Evolutionary conservation across 1,140 invertebrate species (phyloP), one percentile per base, ranked within the genome.

Genomic region (Drosophila seguyi): DNA sequence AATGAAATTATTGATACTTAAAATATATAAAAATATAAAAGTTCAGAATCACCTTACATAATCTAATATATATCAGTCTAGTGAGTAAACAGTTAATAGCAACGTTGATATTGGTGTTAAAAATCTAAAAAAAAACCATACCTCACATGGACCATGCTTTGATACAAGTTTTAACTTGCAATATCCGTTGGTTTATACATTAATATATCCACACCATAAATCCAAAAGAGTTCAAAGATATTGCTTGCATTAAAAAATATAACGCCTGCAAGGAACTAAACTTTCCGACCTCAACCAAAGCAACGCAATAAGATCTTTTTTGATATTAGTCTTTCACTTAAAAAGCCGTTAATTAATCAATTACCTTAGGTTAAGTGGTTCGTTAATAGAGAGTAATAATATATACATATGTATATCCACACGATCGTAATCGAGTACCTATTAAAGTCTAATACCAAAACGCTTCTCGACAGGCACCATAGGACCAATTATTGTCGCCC

Each of bases 351-450:
- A 47, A 36, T 20, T n/a, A 36, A 71, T 34, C 39, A 68, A 29
- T 69, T 55, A 71, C 36, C 41, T n/a, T 71, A 72, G 34, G 6
- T 1, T 72, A 71, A 72, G 68, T 41, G 29, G 52, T 72, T 72
- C 34, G 38, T 65, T 50, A n/a, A 22, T 53, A 25, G 53, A 36
- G 48, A 48, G 34, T 31, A 38, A 56, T 2, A 62, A 31, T 34
- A 18, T 44, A 44, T 8, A 16, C 45, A 27, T n/a, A n/a, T n/a
- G n/a, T 27, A 20, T 53, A 53, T 29, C 16, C 27, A 68, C 29
- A 53, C 38, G 42, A 72, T 71, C 31, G 66, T 47, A 72, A 71
- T 58, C 68, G 42, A 71, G 68, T 72, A 72, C 68, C 68, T 72
- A 48, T 72, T 18, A 57, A 31, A 39, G 47, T 45, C 48, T 55